Evolutionary conservation across 2,113 vertebrate genomes (phyloP).

Genomic region (Forbesichthys agassizii): DNA sequence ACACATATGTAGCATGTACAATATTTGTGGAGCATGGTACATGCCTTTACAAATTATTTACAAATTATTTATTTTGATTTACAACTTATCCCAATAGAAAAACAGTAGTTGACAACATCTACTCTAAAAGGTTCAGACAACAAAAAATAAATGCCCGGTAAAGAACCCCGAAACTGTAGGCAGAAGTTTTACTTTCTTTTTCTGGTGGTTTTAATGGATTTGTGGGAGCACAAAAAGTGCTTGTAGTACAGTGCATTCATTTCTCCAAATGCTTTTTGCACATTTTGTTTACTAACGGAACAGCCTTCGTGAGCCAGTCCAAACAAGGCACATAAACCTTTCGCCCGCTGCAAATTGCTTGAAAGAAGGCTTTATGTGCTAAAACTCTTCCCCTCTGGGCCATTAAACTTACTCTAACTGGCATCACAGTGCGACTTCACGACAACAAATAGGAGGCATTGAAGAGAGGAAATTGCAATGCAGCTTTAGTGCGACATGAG

Average conservation of each 20-base stretch:
- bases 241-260: slow-evolving; percentile 5
- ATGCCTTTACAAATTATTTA: no score
- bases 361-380: no score
- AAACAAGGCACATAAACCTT: background rate
- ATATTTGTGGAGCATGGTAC: no score
- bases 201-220: slow-evolving; percentile 7
- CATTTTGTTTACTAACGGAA: slow-evolving; percentile 11
- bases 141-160: slow-evolving; percentile 5
- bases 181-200: slow-evolving; percentile 10
- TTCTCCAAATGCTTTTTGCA: slow-evolving; percentile 3
- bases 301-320: slow-evolving; percentile 4
- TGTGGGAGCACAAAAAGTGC: background rate
- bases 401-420: background rate
- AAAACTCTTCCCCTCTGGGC: no score
- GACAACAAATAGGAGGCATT: slow-evolving; percentile 17
- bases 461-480: slow-evolving; percentile 43
- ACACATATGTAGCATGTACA: no score
- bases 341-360: background rate
- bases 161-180: slow-evolving; percentile 7
- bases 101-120: slow-evolving; percentile 13
- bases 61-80: no score
- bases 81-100: background rate
- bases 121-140: slow-evolving; percentile 27
- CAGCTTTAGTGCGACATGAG: slow-evolving; percentile 32
- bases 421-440: background rate